Percentiles rank a stretch among this genome's conserved stretches.
These are phyloP conservation scores for Columba janthina DNA, from an alignment of 2,113 vertebrate species.

Conservation along the genomic window DNA sequence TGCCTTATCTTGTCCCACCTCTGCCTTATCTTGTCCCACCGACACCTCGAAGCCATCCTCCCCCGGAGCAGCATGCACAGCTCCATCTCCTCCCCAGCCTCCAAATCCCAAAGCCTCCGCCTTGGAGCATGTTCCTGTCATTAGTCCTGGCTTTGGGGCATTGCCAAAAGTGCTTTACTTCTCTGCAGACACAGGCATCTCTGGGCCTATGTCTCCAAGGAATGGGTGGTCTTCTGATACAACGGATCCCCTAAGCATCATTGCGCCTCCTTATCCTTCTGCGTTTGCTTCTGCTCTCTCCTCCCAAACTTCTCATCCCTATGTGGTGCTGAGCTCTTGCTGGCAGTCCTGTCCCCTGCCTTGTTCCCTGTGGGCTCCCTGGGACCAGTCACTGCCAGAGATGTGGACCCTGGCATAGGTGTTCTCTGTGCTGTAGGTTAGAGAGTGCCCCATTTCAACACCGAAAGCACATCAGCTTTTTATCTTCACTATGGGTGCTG, in stretches of 20 bases:
- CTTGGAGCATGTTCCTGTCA: not conserved
- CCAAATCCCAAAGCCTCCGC: not conserved
- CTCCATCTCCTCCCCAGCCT: not conserved
- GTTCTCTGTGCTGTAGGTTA: not conserved
- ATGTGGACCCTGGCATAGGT: not conserved
- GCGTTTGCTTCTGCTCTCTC: not conserved
- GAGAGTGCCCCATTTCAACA: not conserved
- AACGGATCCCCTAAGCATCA: not conserved
- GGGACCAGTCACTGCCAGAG: not conserved
- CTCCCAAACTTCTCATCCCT: not conserved
- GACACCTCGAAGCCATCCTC: not conserved
- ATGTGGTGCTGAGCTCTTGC: not conserved
- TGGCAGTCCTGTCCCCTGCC: not conserved
- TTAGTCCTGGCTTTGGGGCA: not conserved
- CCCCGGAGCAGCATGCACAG: not conserved
- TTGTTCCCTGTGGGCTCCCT: not conserved
- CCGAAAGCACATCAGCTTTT: not conserved
- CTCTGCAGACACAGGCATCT: not conserved
- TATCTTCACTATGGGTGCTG: not conserved
- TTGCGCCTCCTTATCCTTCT: not conserved
- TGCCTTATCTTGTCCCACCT: not conserved
- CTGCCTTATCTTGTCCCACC: not conserved
- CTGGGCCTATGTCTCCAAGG: not conserved
- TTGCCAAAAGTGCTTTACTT: not conserved
- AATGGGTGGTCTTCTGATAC: not conserved